Conservation (phyloP, 2,888 invertebrate genomes). For the Pristionchus fissidentatus region DNA sequence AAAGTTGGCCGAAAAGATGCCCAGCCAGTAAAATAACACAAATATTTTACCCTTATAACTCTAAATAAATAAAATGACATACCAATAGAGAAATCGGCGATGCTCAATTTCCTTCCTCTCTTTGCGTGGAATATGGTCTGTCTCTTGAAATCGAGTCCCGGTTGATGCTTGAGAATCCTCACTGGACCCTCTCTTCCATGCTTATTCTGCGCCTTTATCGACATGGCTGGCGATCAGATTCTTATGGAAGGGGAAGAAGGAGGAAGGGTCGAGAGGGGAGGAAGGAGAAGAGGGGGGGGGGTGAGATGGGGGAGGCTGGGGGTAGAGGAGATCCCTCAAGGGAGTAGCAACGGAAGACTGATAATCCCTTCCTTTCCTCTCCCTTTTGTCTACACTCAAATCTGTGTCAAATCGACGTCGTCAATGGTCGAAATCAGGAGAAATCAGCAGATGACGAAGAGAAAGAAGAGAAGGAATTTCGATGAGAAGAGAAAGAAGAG, state of each 20-base stretch:
- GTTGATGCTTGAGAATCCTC: conserved; percentile 33
- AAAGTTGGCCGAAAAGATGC: too few species aligned
- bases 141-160: conserved; percentile 28
- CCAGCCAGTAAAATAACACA: too few species aligned
- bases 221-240: neutral
- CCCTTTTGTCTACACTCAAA: neutral
- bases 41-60: too few species aligned
- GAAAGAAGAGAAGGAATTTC: neutral
- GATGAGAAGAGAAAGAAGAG: neutral
- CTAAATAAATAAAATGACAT: neutral
- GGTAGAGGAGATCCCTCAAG: neutral
- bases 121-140: neutral
- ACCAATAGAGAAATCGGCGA: conserved; percentile 42
- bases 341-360: conserved; percentile 21
- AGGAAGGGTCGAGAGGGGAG: neutral
- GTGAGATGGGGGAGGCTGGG: neutral
- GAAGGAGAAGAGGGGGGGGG: neutral
- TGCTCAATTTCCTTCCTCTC: conserved; percentile 44
- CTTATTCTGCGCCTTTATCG: neutral
- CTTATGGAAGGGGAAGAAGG: neutral
- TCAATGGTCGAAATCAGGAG: too few species aligned
- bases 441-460: conserved; percentile 8
- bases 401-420: too few species aligned
- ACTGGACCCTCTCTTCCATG: conserved; percentile 3
- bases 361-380: neutral